These are phyloP conservation scores for Hiodon tergisus DNA, from an alignment of 2,113 vertebrate species.

Conservation along the genomic window DNA sequence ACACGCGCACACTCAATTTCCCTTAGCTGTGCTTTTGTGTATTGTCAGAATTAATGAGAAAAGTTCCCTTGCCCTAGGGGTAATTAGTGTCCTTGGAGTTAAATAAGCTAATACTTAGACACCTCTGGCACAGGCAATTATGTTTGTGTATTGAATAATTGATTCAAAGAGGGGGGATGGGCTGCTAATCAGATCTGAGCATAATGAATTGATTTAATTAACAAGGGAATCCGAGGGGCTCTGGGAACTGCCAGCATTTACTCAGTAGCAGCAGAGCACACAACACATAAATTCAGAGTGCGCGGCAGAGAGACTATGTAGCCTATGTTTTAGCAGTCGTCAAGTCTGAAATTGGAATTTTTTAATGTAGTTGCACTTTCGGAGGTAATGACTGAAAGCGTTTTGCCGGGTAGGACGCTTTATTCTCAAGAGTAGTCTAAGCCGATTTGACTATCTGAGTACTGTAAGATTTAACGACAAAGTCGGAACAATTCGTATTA, in stretches of 20 bases:
- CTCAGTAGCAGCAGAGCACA: conserved; percentile 77
- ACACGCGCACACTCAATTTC: conserved; percentile 67
- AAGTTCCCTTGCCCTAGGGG: conserved; percentile 99
- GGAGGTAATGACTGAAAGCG: conserved; percentile 67
- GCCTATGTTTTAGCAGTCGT: conserved; percentile 61
- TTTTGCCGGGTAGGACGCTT: conserved; percentile 52
- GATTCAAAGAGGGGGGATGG: conserved; percentile 88
- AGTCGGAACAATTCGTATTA: conserved; percentile 46
- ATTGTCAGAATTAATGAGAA: conserved; percentile 99
- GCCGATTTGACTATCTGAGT: conserved; percentile 36
- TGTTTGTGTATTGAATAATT: conserved; percentile 99
- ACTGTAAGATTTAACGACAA: conserved; percentile 36
- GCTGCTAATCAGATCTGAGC: conserved; percentile 99
- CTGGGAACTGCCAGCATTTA: conserved; percentile 90
- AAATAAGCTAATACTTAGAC: conserved; percentile 99
- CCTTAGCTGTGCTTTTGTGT: conserved; percentile 98
- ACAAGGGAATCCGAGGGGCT: conserved; percentile 98
- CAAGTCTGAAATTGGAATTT: conserved; percentile 68
- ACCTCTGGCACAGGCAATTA: conserved; percentile 99
- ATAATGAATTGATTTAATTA: conserved; percentile 99
- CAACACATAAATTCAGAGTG: conserved; percentile 71
- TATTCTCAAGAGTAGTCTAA: conserved; percentile 30
- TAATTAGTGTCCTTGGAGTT: conserved; percentile 99
- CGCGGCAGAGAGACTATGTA: conserved; percentile 69
- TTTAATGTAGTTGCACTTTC: conserved; percentile 77